A percentile compares a stretch with the other conserved stretches of the same genome.
Evolutionary conservation across 2,113 vertebrate genomes (phyloP).

Genomic region (Chaetops frenatus): DNA sequence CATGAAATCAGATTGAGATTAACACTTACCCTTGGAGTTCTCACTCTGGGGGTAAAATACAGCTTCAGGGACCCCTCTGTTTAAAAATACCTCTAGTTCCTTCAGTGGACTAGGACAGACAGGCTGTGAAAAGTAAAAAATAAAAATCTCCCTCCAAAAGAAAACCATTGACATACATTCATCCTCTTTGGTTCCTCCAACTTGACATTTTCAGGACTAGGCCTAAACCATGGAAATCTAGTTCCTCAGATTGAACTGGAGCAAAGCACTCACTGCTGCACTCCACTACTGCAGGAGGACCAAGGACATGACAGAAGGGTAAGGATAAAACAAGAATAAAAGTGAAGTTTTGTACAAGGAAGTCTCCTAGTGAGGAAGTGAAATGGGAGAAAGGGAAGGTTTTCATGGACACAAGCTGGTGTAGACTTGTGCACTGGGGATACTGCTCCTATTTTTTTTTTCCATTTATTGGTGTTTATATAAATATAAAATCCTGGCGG

Average conservation of each 20-base stretch:
- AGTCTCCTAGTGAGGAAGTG: background rate
- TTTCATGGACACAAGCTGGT: background rate
- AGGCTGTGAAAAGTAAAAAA: background rate
- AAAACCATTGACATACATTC: background rate
- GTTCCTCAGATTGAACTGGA: background rate
- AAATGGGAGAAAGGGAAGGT: background rate
- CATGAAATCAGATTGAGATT: constrained; percentile 71
- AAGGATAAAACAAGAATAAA: background rate
- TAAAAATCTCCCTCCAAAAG: background rate
- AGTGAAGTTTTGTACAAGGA: background rate
- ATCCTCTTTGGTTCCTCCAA: background rate
- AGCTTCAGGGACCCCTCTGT: background rate
- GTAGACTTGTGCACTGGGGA: background rate
- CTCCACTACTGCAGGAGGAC: background rate
- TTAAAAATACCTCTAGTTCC: background rate
- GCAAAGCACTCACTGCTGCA: background rate
- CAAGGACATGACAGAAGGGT: background rate
- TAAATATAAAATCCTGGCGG: background rate
- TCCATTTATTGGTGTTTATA: background rate
- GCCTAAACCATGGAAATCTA: background rate
- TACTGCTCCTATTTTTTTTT: accelerated
- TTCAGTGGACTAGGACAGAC: background rate
- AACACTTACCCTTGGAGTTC: constrained; percentile 50
- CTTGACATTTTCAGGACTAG: background rate
- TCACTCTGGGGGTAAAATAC: background rate